Conservation (phyloP, 2,888 invertebrate genomes). For the Holacanthella duospinosa region DNA sequence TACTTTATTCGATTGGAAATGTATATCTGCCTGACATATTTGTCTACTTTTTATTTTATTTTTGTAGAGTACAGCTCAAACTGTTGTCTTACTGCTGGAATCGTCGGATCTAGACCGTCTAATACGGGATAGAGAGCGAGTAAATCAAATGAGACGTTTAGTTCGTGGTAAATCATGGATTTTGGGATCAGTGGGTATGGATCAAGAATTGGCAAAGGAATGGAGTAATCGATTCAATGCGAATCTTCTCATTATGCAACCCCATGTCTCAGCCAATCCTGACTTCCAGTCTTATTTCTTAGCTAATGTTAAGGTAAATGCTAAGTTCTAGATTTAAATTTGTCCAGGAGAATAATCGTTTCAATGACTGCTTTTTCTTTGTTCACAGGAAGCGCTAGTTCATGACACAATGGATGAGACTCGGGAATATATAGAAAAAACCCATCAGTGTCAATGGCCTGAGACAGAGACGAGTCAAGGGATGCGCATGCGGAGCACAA, state of each 20-base stretch:
- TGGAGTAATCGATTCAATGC: constrained; percentile 32
- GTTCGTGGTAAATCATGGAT: constrained; percentile 34
- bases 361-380: background rate
- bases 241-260: constrained; percentile 34
- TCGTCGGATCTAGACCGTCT: constrained; percentile 38
- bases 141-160: constrained; percentile 27
- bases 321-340: background rate
- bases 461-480: constrained; percentile 1
- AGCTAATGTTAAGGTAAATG: constrained; percentile 33
- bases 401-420: constrained; percentile 23
- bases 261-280: constrained; percentile 33
- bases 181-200: constrained; percentile 33
- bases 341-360: background rate
- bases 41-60: background rate
- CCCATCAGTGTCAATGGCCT: constrained; percentile 37
- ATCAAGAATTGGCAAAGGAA: constrained; percentile 30
- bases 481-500: constrained; percentile 7
- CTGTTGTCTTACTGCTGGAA: constrained; percentile 38
- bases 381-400: constrained; percentile 13
- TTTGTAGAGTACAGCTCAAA: constrained; percentile 35
- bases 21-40: background rate
- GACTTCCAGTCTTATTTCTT: constrained; percentile 38
- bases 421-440: constrained; percentile 35
- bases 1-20: too few relatives aligned
- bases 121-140: constrained; percentile 19